Conservation (phyloP, 2,888 invertebrate species). For the Pyrochroa serraticornis region DNA sequence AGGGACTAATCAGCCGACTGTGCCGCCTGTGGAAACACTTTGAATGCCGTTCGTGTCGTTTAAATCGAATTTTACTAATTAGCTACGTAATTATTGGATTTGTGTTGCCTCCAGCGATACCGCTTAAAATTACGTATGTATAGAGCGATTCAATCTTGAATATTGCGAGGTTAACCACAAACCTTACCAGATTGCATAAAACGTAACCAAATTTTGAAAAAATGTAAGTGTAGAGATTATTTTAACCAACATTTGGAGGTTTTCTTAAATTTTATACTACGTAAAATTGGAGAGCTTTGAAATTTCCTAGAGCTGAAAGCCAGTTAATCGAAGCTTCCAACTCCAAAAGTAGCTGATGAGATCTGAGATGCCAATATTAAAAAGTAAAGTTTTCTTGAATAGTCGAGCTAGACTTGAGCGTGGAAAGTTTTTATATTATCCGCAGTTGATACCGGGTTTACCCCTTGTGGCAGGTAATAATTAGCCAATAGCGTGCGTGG, state of each 20-base stretch:
- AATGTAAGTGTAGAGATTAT: too few relatives aligned
- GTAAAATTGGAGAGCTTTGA: too few relatives aligned
- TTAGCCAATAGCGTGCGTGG: slow-evolving; percentile 32
- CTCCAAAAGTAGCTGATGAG: too few relatives aligned
- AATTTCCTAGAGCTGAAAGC: too few relatives aligned
- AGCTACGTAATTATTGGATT: slow-evolving; percentile 52
- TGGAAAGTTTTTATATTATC: slow-evolving; percentile 30
- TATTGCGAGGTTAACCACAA: slow-evolving; percentile 13
- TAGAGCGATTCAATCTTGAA: slow-evolving; percentile 16
- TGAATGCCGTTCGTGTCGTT: slow-evolving; percentile 48
- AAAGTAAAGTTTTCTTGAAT: too few relatives aligned
- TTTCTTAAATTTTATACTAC: too few relatives aligned
- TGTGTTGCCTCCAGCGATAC: slow-evolving; percentile 45
- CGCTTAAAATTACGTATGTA: slow-evolving; percentile 29
- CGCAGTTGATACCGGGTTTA: slow-evolving; percentile 27
- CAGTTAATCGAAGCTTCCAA: too few relatives aligned
- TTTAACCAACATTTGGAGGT: too few relatives aligned
- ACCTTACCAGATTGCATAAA: too few relatives aligned
- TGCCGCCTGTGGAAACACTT: slow-evolving; percentile 46
- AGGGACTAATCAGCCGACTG: slow-evolving; percentile 49
- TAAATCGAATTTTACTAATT: slow-evolving; percentile 52
- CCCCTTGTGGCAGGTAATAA: slow-evolving; percentile 33
- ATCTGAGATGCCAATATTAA: too few relatives aligned
- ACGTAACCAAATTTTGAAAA: too few relatives aligned
- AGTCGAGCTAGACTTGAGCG: too few relatives aligned